Conservation (phyloP, 1,140 invertebrate genomes). For the Eurosta solidaginis region DNA sequence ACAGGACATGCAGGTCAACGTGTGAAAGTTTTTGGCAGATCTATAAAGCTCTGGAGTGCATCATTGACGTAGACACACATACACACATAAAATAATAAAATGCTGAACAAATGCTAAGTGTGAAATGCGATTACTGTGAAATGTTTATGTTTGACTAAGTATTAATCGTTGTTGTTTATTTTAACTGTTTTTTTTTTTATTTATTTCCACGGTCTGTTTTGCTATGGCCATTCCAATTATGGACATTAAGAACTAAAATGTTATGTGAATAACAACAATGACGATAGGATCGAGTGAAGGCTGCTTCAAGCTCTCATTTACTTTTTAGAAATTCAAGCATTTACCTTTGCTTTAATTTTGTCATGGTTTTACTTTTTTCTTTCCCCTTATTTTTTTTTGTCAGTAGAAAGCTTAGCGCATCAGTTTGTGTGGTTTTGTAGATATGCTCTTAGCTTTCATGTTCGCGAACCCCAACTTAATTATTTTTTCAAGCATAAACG, state of each 20-base stretch:
- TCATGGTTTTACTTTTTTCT: background rate
- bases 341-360: constrained; percentile 30
- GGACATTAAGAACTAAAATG: constrained; percentile 28
- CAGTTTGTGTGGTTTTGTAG: background rate
- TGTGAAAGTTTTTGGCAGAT: background rate
- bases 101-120: background rate
- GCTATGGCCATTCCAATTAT: background rate
- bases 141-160: background rate
- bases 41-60: background rate
- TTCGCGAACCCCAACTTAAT: background rate
- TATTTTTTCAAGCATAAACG: constrained; percentile 16
- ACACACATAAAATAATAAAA: background rate
- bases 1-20: background rate
- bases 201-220: background rate
- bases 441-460: background rate
- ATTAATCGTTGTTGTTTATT: background rate
- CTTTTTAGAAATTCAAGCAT: constrained; percentile 30
- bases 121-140: background rate
- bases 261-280: background rate
- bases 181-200: background rate
- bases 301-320: background rate
- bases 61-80: too few species aligned
- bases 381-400: background rate
- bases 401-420: background rate
- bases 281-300: background rate